phyloP scores from a whole-genome alignment of 2,888 invertebrate species.

The Meteorus colon region DNA sequence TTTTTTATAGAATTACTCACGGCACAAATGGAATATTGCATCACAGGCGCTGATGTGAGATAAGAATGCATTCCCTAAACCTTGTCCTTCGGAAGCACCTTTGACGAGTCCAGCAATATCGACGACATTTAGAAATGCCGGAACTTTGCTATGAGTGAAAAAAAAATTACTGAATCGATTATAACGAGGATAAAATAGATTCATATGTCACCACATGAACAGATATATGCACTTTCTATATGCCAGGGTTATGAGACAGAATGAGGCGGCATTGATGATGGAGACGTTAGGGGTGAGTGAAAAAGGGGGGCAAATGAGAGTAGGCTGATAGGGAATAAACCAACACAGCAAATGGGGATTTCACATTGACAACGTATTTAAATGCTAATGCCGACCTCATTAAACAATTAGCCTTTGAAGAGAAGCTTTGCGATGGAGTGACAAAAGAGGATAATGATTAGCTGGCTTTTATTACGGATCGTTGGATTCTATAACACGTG shows the following conservation, averaged over 20 bases:
- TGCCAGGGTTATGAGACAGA: constrained; percentile 15
- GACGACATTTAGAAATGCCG: constrained; percentile 97
- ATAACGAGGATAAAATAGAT: background rate
- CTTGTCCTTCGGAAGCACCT: constrained; percentile 98
- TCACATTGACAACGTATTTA: constrained; percentile 63
- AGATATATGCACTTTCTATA: constrained; percentile 49
- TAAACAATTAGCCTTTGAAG: constrained; percentile 70
- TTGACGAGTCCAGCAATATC: constrained; percentile 99
- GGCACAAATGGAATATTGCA: constrained; percentile 96
- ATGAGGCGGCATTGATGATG: constrained; percentile 25
- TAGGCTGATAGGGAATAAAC: constrained; percentile 29
- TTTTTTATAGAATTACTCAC: constrained; percentile 78
- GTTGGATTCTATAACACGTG: constrained; percentile 66
- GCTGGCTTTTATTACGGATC: constrained; percentile 66
- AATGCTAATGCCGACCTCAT: constrained; percentile 70
- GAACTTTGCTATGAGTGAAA: constrained; percentile 89
- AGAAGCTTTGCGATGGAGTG: constrained; percentile 52
- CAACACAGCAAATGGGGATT: constrained; percentile 48
- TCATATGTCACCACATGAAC: constrained; percentile 42
- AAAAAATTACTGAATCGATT: constrained; percentile 15
- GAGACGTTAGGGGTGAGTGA: constrained; percentile 13
- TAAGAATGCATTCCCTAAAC: constrained; percentile 98
- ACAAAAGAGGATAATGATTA: constrained; percentile 55
- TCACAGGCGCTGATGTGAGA: constrained; percentile 99
- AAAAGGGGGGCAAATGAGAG: background rate